phyloP scores from a whole-genome alignment of 2,113 vertebrate species.

The Cnemophilus loriae region DNA sequence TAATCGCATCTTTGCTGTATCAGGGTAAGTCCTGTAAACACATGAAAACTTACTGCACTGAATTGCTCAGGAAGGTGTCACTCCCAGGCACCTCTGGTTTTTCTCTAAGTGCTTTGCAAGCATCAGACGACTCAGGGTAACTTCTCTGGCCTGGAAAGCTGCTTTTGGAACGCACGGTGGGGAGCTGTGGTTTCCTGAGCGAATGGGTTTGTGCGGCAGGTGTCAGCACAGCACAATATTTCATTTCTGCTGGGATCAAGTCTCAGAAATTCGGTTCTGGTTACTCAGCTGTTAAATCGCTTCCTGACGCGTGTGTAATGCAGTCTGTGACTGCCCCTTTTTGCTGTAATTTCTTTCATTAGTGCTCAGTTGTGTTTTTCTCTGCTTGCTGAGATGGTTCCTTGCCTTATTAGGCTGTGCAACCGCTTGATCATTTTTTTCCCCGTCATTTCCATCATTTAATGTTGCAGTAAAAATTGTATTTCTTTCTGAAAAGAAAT shows the following conservation, averaged over 20 bases:
- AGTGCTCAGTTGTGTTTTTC: background rate
- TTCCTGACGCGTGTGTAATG: background rate
- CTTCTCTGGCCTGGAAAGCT: background rate
- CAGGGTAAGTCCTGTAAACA: background rate
- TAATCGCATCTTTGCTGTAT: background rate
- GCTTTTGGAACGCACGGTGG: background rate
- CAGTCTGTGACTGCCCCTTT: background rate
- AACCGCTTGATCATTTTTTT: background rate
- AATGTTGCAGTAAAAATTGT: background rate
- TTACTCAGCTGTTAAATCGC: background rate
- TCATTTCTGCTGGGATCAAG: background rate
- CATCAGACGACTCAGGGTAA: background rate
- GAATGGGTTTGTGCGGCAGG: background rate
- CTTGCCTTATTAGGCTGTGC: background rate
- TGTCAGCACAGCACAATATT: background rate
- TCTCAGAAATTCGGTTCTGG: background rate
- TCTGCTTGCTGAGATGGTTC: background rate
- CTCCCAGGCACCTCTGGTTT: background rate
- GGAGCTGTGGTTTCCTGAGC: background rate
- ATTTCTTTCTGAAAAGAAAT: conserved; percentile 4
- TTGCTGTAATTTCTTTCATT: background rate
- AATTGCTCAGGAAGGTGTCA: background rate
- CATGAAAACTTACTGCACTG: background rate
- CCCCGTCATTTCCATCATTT: background rate
- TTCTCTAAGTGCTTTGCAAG: background rate